Evolutionary conservation across 2,797 vertebrate genomes (phyloP).

Genomic region (Knipowitschia caucasica): DNA sequence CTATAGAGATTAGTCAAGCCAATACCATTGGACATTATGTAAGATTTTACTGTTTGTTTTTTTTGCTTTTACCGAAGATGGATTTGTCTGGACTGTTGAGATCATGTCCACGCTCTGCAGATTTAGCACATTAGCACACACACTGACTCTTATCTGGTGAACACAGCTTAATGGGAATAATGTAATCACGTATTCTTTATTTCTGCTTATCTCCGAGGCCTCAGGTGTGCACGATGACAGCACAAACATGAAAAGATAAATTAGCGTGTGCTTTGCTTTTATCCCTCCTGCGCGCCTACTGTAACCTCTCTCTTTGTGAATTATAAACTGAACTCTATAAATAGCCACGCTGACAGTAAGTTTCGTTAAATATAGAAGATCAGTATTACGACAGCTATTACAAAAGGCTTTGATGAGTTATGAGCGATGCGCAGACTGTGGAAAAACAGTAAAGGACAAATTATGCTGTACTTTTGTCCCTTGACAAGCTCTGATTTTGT

Average conservation of each 20-base stretch:
- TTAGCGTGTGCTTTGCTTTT: not conserved
- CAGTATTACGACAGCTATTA: not conserved
- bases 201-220: constrained; percentile 26
- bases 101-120: constrained; percentile 13
- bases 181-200: constrained; percentile 20
- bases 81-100: constrained; percentile 9
- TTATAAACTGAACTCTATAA: not conserved
- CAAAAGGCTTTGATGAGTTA: not conserved
- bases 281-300: constrained; percentile 7
- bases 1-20: no score
- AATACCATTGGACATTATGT: no score
- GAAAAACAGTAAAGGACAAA: no score
- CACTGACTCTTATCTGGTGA: constrained; percentile 25
- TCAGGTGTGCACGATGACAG: constrained; percentile 27
- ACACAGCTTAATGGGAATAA: constrained; percentile 26
- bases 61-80: no score
- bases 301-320: constrained; percentile 3
- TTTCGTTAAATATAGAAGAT: constrained; percentile 1
- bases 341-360: not conserved
- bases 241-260: constrained; percentile 5
- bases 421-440: no score
- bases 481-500: no score
- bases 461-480: no score
- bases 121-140: constrained; percentile 26
- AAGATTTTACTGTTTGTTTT: no score